These are phyloP conservation scores for Beroe ovata DNA, from an alignment of 37 sponge, comb jelly and placozoan species.

Conservation along the genomic window DNA sequence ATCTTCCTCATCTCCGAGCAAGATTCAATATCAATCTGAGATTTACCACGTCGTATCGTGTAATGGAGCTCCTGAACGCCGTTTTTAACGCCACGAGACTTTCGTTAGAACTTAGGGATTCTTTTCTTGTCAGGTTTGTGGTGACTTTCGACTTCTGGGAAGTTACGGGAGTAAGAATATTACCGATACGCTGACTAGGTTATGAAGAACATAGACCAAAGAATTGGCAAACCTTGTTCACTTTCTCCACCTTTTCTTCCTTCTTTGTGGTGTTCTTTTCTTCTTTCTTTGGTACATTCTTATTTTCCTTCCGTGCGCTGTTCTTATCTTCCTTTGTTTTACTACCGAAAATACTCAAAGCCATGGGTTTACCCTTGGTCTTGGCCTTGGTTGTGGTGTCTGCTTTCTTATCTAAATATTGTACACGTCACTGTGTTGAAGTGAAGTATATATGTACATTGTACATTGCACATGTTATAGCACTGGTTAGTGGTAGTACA, in stretches of 20 bases:
- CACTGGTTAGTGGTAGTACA: too few species aligned
- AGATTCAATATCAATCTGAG: too few species aligned
- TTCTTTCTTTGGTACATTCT: background rate
- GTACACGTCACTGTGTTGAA: too few species aligned
- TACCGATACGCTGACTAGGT: too few species aligned
- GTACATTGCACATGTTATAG: too few species aligned
- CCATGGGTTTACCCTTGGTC: background rate
- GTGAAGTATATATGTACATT: too few species aligned
- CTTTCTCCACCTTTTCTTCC: constrained; percentile 10
- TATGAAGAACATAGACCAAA: too few species aligned
- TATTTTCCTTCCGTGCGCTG: background rate
- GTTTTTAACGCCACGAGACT: background rate
- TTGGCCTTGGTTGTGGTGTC: background rate
- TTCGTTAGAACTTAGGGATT: background rate
- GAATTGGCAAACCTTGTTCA: background rate
- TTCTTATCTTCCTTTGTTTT: constrained; percentile 24
- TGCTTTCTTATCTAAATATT: constrained; percentile 34
- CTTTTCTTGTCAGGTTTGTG: background rate
- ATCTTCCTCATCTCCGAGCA: too few species aligned
- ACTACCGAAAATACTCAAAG: background rate
- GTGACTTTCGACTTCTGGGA: background rate
- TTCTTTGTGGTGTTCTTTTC: constrained; percentile 1
- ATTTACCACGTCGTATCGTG: constrained; percentile 17
- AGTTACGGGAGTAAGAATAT: background rate
- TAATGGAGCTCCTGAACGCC: background rate